These are phyloP conservation scores for Melangyna quadrimaculata DNA, from an alignment of 2,888 invertebrate genomes.

Conservation along the genomic window DNA sequence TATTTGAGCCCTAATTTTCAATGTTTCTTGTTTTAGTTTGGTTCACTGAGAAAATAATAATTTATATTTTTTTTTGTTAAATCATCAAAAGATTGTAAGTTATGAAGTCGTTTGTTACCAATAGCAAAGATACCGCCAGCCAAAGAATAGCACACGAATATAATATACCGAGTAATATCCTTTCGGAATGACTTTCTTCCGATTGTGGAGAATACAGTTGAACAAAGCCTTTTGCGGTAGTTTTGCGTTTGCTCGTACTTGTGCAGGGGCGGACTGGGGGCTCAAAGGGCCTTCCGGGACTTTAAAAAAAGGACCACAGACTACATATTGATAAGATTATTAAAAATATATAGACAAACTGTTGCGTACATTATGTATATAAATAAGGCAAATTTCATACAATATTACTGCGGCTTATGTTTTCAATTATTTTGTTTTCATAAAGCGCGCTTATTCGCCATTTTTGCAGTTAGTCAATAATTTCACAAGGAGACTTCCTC, in stretches of 20 bases:
- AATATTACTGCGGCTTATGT: no score
- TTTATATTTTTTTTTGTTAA: not conserved
- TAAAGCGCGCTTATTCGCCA: no score
- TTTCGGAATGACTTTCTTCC: conserved; percentile 54
- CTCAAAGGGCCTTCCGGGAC: no score
- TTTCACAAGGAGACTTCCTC: no score
- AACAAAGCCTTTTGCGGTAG: conserved; percentile 21
- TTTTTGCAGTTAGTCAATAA: no score
- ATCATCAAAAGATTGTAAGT: conserved; percentile 62
- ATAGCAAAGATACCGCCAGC: not conserved
- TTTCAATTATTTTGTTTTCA: no score
- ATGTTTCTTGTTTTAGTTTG: not conserved
- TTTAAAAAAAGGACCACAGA: no score
- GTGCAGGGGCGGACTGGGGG: no score
- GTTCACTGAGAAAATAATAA: not conserved
- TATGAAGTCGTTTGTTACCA: conserved; percentile 32
- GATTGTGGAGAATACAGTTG: conserved; percentile 33
- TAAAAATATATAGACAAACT: no score
- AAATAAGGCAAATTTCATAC: no score
- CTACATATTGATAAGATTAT: no score
- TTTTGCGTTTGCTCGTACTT: not conserved
- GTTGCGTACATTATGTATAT: no score
- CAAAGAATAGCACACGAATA: conserved; percentile 42
- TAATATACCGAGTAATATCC: conserved; percentile 58
- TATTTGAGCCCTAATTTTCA: not conserved